Evolutionary conservation across 2,113 vertebrate genomes (phyloP), one percentile per base, ranked within the genome.

Genomic region (Micromys minutus): DNA sequence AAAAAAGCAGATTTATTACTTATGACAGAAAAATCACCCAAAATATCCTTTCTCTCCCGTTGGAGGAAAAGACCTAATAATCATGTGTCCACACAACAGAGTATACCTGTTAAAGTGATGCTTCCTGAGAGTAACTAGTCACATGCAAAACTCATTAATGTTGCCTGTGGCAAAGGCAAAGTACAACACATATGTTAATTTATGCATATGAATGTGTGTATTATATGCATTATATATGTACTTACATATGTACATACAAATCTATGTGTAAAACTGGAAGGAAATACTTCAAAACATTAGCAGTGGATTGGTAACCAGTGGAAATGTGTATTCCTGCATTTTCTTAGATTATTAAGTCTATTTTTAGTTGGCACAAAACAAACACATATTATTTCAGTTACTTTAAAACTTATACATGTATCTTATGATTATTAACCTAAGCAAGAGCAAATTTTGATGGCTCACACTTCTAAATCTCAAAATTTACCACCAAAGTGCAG

Each of bases 1-100:
- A 24, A 90, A 55, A 36, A 61, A 55, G 29, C 45, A 96, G 85
- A 39, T 72, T 89, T 94, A 92, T 74, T 36, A 36, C 21, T 80
- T n/a, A n/a, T n/a, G 52, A 52, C 21, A 75, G 39, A 29, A 65
- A n/a, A 65, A 47, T 59, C 7, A 74, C 31, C 57, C 74, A 84
- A 59, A 21, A 85, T 10, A 69, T 12, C 29, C 83, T 67, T 67
- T 86, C 24, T 65, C 39, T 47, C 21, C 65, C 80, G 22, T 21
- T 69, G 39, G 45, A 72, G 16, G 24, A 9, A 17, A 93, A 85
- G 42, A 69, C 55, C 19, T 87, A 65, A 76, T 55, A 59, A 42
- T n/a, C 63, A 47, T 47, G n/a, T 2, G 8, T 42, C 6, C 7
- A 42, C 15, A 29, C 50, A 89, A 81, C 4, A 75, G 11, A 29